Base-by-base conservation (phyloP, 2,888 invertebrate genomes). In the Platerodrilus igneus region DNA sequence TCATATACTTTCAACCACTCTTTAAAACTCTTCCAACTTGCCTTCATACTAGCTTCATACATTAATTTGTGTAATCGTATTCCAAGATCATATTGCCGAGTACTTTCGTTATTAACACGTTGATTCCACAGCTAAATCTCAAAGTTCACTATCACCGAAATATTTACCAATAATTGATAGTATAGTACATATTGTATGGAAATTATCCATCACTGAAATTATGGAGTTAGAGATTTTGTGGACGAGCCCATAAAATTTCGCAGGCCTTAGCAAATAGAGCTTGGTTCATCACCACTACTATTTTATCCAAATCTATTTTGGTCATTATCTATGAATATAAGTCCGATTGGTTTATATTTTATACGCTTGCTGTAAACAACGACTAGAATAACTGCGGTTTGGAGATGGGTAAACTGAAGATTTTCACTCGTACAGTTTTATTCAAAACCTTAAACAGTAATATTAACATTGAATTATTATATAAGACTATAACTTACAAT, bases 111-210 rank as follows among this genome's bases (percentile, higher is more conserved):
- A 31, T 19, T 7, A 14, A 19, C 5, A 19, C 31, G 8, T 19
- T 21, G 31, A 21, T 21, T 31, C 31, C 2, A 31, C 22, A n/a
- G 14, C 22, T 31, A 31, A 22, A 22, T 31, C 31, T 8, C 14
- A 2, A 14, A 20, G 21, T 22, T 16, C 31, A 4, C 14, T 15
- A 13, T 31, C 31, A 3, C 22, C 22, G 15, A 31, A 31, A 13
- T 7, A 14, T 22, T 31, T 31, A 8, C 31, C 22, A 14, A 21
- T 14, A 14, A 14, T 22, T 2, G 22, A 13, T 3, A 21, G 8
- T 7, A 31, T 15, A 15, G 20, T 31, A n/a, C 31, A 31, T 21
- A 23, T 23, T 23, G 23, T 23, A n/a, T n/a, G 23, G 23, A 23
- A 23, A 23, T 27, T 27, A 4, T 15, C 27, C 27, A 27, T 27